Evolutionary conservation across 2,113 vertebrate species (phyloP), one percentile per base, ranked within the genome.

Genomic region (Nanorana parkeri): DNA sequence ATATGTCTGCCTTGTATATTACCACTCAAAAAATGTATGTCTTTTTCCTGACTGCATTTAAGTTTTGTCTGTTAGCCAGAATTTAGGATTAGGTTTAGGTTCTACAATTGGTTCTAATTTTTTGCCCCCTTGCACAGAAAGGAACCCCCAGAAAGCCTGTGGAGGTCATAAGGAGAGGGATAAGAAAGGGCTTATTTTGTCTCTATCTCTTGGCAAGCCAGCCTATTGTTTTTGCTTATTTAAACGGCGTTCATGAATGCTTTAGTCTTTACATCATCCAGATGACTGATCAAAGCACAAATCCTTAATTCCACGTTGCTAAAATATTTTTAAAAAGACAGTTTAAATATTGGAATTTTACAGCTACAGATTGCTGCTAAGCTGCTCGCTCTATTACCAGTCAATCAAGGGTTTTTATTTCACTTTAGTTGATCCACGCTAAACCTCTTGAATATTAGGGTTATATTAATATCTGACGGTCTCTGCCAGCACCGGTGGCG

Each of bases 201-300:
- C 51, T 86, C 86, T 89, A 88, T 89, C 86, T 85, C 86, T 85
- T 84, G 84, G 84, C 86, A 90, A 89, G 81, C 87, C 85, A 88
- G 88, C 84, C 88, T 86, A 87, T 83, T 90, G 71, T 90, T 88
- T 90, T 87, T 89, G 84, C 85, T 90, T 87, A 88, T 90, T 91
- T 90, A 89, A 92, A 88, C 88, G 81, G 87, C 84, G 86, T 90
- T 91, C 85, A 78, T 86, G 85, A 89, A 87, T 84, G 78, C 90
- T 92, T 88, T 16, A 13, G 89, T 87, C 87, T 89, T 94, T 92
- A 92, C 84, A 85, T 90, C 84, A 90, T 91, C 90, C 90, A 91
- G 91, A 89, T 93, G 92, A 91, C 89, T 90, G 89, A 91, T 90
- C 88, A 93, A 93, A 93, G 89, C 84, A 84, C 79, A 83, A 82